Conservation (phyloP, 92 coral and sea anemone species). For the Palythoa heliodiscus region DNA sequence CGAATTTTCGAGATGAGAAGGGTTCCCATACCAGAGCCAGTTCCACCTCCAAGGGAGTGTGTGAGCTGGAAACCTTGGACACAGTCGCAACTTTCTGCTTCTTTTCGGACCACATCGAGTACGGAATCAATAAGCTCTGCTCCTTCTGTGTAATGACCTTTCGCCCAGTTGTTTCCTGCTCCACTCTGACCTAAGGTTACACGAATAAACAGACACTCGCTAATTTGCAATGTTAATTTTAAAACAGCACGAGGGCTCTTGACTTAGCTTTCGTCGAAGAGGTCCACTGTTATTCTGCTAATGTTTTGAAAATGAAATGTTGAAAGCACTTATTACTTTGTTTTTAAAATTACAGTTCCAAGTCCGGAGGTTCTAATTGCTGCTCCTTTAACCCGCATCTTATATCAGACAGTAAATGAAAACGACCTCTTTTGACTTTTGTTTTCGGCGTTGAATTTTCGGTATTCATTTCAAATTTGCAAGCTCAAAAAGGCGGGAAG, state of each 20-base stretch:
- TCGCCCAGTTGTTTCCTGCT: conserved; percentile 96
- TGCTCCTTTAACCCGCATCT: not conserved
- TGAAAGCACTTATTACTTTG: too few relatives aligned
- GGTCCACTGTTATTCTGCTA: not conserved
- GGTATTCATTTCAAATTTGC: not conserved
- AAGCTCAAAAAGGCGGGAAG: not conserved
- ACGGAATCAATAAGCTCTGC: conserved; percentile 93
- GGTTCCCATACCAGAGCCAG: conserved; percentile 95
- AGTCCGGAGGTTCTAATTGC: not conserved
- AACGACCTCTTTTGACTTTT: not conserved
- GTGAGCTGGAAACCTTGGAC: conserved; percentile 94
- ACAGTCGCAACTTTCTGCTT: conserved; percentile 92
- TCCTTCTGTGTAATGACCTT: conserved; percentile 96
- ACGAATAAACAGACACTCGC: not conserved
- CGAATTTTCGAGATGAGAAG: conserved; percentile 90
- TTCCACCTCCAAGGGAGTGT: conserved; percentile 94
- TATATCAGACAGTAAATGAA: not conserved
- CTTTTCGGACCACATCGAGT: conserved; percentile 88
- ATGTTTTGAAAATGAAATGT: not conserved
- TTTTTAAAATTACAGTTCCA: not conserved
- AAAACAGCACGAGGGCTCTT: not conserved
- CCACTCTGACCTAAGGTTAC: conserved; percentile 77
- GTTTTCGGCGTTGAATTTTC: not conserved
- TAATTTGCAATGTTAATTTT: not conserved
- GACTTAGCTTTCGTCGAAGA: not conserved